A percentile compares a stretch with the other conserved stretches of the same genome.
These are phyloP conservation scores for Capreolus pygargus DNA, from an alignment of 2,113 vertebrate genomes.

Conservation along the genomic window DNA sequence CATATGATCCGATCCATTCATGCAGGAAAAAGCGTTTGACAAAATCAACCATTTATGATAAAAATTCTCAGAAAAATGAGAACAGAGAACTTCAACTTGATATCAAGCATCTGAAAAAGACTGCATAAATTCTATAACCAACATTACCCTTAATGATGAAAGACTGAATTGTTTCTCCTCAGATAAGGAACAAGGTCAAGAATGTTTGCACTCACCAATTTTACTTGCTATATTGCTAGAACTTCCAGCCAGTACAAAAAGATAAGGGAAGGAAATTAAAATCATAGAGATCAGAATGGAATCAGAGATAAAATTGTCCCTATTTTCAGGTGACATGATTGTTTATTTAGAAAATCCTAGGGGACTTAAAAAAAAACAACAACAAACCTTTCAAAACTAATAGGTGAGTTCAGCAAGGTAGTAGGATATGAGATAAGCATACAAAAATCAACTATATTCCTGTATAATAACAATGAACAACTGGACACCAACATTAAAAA, in stretches of 20 bases:
- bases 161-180: not conserved
- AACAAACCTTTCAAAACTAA: not conserved
- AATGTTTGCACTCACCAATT: not conserved
- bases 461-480: not conserved
- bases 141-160: not conserved
- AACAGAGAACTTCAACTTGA: not conserved
- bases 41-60: not conserved
- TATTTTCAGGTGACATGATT: not conserved
- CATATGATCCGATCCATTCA: not conserved
- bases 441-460: not conserved
- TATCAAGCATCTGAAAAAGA: not conserved
- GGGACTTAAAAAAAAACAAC: not conserved
- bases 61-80: not conserved
- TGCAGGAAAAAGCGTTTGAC: not conserved
- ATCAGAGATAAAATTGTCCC: not conserved
- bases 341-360: not conserved
- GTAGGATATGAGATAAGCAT: not conserved
- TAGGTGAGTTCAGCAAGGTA: not conserved
- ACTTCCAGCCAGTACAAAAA: not conserved
- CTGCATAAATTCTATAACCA: not conserved
- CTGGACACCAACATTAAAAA: not conserved
- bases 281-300: not conserved
- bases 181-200: not conserved
- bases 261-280: not conserved
- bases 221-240: not conserved